Percentiles rank a stretch among this genome's conserved stretches.
Evolutionary conservation across 2,797 vertebrate genomes (phyloP).

Genomic region (Garrulus glandarius): DNA sequence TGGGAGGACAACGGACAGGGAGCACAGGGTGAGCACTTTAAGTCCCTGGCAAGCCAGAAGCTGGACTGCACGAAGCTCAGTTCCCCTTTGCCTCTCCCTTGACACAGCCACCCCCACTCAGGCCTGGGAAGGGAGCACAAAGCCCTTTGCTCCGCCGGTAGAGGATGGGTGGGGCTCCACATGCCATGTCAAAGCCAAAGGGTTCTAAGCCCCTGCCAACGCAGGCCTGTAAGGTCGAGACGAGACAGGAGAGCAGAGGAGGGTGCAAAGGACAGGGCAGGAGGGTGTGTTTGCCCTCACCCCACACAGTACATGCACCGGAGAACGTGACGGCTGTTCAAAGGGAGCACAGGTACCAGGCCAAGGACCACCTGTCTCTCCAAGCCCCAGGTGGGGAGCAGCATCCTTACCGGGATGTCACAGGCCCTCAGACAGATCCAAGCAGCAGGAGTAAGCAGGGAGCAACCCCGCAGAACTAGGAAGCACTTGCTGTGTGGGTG

Average conservation of each 20-base stretch:
- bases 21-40: not conserved
- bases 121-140: not conserved
- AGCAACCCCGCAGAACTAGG: not conserved
- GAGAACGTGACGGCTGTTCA: rapidly evolving
- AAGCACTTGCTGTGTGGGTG: not conserved
- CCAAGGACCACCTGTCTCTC: rapidly evolving
- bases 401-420: rapidly evolving
- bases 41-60: rapidly evolving
- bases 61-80: not conserved
- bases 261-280: not conserved
- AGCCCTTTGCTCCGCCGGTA: not conserved
- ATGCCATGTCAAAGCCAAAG: not conserved
- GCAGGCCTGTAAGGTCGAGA: rapidly evolving
- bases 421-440: not conserved
- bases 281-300: not conserved
- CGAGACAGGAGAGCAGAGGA: not conserved
- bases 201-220: not conserved
- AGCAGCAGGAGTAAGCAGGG: not conserved
- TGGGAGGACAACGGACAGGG: not conserved
- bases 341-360: rapidly evolving
- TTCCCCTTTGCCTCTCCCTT: rapidly evolving
- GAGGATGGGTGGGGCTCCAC: not conserved
- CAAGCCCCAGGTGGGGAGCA: not conserved
- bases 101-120: rapidly evolving
- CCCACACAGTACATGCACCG: rapidly evolving